Percentiles rank a stretch among this genome's conserved stretches.
Evolutionary conservation across 2,797 vertebrate species (phyloP).

Genomic region (Sebastes reedi): DNA sequence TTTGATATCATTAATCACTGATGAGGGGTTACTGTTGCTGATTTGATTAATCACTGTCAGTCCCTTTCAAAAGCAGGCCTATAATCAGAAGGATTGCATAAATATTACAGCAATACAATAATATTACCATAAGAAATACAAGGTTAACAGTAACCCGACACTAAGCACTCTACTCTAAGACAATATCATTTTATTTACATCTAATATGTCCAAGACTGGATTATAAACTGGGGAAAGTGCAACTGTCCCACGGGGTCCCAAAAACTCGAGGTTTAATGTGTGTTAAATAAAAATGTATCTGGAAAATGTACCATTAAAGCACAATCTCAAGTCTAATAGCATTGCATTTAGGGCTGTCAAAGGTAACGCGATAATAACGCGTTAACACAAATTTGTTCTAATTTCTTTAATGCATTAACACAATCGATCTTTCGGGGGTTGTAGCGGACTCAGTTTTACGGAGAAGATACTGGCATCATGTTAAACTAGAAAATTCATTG

Average conservation of each 20-base stretch:
- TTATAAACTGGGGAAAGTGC: neutral
- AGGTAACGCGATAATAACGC: too few species aligned
- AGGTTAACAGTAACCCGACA: neutral
- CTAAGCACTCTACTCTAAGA: neutral
- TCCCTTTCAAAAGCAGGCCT: neutral
- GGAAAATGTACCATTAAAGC: neutral
- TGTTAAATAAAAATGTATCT: neutral
- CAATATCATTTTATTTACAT: neutral
- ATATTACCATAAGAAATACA: neutral
- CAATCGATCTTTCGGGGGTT: too few species aligned
- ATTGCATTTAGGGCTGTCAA: too few species aligned
- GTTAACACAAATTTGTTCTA: too few species aligned
- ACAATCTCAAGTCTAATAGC: neutral
- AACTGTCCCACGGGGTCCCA: neutral
- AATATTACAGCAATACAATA: neutral
- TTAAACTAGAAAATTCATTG: too few species aligned
- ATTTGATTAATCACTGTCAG: constrained; percentile 46
- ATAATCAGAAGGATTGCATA: neutral
- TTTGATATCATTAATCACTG: constrained; percentile 41
- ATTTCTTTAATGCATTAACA: too few species aligned
- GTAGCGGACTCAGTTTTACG: too few species aligned
- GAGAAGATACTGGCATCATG: too few species aligned
- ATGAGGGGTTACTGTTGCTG: constrained; percentile 19
- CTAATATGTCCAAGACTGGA: neutral
- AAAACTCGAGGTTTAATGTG: neutral